Evolutionary conservation across 2,797 vertebrate genomes (phyloP).

Genomic region (Sitta carolinensis): DNA sequence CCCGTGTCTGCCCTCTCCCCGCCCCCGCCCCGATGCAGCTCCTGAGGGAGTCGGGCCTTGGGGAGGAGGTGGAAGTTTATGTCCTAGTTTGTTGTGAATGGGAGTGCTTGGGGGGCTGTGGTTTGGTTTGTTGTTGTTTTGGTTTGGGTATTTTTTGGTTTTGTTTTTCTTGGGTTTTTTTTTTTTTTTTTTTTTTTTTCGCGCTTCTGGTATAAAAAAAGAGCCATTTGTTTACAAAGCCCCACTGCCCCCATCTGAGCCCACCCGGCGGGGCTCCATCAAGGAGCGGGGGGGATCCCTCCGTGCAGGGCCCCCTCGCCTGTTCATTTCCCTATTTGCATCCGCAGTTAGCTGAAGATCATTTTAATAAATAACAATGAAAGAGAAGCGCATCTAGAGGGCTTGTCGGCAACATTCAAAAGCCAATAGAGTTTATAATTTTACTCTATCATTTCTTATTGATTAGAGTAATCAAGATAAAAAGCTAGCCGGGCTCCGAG

Average conservation of each 20-base stretch:
- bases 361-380: slow-evolving; percentile 83
- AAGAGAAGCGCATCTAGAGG: slow-evolving; percentile 76
- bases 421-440: slow-evolving; percentile 87
- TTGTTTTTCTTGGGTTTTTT: not conserved
- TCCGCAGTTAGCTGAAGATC: slow-evolving; percentile 72
- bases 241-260: not conserved
- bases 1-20: not conserved
- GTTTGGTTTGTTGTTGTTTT: not conserved
- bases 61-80: not conserved
- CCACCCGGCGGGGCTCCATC: not conserved
- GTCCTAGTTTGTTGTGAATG: not conserved
- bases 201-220: not conserved
- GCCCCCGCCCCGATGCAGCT: not conserved
- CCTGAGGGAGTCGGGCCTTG: not conserved
- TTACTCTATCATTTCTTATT: slow-evolving; percentile 87
- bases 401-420: slow-evolving; percentile 85
- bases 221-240: slow-evolving; percentile 27
- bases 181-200: not conserved
- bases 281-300: not conserved
- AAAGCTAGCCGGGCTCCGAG: slow-evolving; percentile 83
- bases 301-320: not conserved
- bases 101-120: not conserved
- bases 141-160: not conserved
- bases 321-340: slow-evolving; percentile 68
- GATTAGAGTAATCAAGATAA: slow-evolving; percentile 89